Conservation (phyloP, 2,113 vertebrate species). For the Furnarius figulus region DNA sequence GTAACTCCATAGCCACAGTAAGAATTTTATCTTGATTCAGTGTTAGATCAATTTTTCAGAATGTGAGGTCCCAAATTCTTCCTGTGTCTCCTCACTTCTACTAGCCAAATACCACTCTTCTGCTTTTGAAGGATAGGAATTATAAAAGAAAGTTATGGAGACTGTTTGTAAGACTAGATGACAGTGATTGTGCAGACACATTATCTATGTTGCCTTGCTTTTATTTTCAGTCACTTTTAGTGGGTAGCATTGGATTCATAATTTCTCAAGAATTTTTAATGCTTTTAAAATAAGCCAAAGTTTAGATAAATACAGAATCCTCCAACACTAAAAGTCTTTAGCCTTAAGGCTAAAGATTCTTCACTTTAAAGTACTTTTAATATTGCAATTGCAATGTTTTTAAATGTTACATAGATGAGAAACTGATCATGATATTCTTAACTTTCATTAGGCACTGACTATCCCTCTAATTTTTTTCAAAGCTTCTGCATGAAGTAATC, state of each 20-base stretch:
- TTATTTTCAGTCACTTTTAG: background rate
- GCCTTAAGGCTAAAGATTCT: background rate
- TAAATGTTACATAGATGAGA: background rate
- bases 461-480: background rate
- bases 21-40: background rate
- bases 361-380: background rate
- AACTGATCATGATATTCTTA: background rate
- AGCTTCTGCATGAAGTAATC: background rate
- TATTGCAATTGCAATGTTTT: background rate
- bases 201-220: background rate
- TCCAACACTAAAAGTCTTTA: background rate
- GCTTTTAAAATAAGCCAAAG: background rate
- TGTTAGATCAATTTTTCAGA: background rate
- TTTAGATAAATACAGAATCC: background rate
- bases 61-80: background rate
- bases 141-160: background rate
- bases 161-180: background rate
- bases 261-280: background rate
- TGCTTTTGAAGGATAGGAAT: background rate
- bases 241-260: background rate
- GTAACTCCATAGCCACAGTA: background rate
- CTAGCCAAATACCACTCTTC: background rate
- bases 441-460: background rate
- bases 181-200: background rate
- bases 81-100: background rate